Base-by-base conservation (phyloP, 2,797 vertebrate species). In the Simalia tracyae region DNA sequence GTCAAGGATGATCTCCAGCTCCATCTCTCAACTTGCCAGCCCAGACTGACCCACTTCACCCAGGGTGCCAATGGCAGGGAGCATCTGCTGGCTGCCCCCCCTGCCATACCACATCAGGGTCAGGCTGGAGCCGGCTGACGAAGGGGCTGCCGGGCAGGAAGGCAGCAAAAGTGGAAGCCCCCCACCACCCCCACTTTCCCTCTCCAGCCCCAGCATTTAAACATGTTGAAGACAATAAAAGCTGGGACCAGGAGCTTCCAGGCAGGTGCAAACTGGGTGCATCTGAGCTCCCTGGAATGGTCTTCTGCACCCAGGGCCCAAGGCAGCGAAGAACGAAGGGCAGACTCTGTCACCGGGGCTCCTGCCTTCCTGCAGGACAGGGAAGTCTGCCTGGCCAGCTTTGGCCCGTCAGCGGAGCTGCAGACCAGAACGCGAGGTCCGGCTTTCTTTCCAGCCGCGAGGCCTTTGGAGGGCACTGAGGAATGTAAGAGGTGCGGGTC, bases 81-180 rank as follows among this genome's bases (percentile, higher is more conserved):
- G 97, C 98, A 98, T 98, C 98, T 98, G 98, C 98, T 98, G 96
- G 60, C 96, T 96, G 95, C 93, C 97, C 97, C 95, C 46, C 91
- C 97, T 98, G 98, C 98, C 98, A 98, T 95, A 90, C 95, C 96
- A 72, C 26, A 96, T 98, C 97, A 98, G 94, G 98, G 97, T 97
- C 98, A 97, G 97, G 94, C 96, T 56, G 91, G 96, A 92, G 95
- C 95, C 0, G 12, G 90, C 96, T 91, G 95, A 95, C 97, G 95
- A 89, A 95, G 94, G 92, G 36, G 19, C 36, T 81, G 36, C 36
- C 19, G 10, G 72, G 36, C 72, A 46, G 19, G 11, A 81, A 46
- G 36, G 17, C 60, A 61, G 60, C 19, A 19, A 7, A 61, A 19
- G 19, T 61, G 60, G 60, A 61, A 61, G 19, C 19, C 19, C 60